phyloP scores from a whole-genome alignment of 1,140 invertebrate genomes.

The Archivesica marissinica region DNA sequence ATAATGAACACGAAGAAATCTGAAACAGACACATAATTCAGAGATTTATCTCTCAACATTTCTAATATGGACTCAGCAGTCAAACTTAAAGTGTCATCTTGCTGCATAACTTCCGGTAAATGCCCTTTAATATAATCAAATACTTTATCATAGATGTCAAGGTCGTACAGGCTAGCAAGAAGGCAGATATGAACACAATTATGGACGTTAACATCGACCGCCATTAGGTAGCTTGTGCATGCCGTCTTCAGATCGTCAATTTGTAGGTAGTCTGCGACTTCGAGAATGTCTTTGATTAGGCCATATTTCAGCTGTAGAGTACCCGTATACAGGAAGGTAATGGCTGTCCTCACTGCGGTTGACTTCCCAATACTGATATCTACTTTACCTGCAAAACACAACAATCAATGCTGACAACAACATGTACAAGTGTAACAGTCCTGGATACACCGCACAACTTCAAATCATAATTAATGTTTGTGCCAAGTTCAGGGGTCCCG shows the following conservation, averaged over 20 bases:
- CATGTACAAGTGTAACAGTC: no score
- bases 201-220: slow-evolving; percentile 64
- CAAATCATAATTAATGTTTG: no score
- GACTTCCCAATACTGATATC: slow-evolving; percentile 68
- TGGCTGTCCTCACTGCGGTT: slow-evolving; percentile 70
- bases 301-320: slow-evolving; percentile 63
- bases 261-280: slow-evolving; percentile 79
- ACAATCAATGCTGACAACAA: no score
- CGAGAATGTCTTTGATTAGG: slow-evolving; percentile 70
- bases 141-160: slow-evolving; percentile 71
- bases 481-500: no score
- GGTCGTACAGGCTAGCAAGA: slow-evolving; percentile 74
- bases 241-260: slow-evolving; percentile 70
- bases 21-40: slow-evolving; percentile 70
- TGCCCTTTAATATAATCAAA: slow-evolving; percentile 71
- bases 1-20: slow-evolving; percentile 75
- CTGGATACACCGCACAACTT: no score
- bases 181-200: slow-evolving; percentile 76
- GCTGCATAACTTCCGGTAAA: slow-evolving; percentile 71
- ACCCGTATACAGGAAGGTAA: slow-evolving; percentile 74
- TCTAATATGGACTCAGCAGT: slow-evolving; percentile 70
- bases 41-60: slow-evolving; percentile 70
- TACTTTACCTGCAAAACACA: slow-evolving; percentile 72
- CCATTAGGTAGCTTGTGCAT: slow-evolving; percentile 69
- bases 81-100: slow-evolving; percentile 70